A percentile compares a stretch with the other conserved stretches of the same genome.
Conservation (phyloP, 2,113 vertebrate genomes). For the Anoplopoma fimbria region DNA sequence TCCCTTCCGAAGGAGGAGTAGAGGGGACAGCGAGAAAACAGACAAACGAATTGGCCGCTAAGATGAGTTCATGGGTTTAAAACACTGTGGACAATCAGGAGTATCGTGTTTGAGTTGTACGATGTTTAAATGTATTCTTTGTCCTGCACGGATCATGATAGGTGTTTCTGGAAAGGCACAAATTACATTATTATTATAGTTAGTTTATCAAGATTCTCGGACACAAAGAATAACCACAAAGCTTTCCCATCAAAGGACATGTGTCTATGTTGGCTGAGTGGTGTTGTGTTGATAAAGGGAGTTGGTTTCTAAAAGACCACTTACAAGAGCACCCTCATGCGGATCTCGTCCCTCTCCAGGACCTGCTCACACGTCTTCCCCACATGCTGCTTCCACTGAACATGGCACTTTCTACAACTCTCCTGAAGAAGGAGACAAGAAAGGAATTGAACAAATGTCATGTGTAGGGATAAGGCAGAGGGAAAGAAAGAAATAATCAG, state of each 20-base stretch:
- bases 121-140: neutral
- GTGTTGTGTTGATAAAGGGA: neutral
- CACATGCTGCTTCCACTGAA: constrained; percentile 94
- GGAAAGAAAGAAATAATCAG: neutral
- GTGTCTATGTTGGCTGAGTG: neutral
- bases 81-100: neutral
- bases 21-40: neutral
- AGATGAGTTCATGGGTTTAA: neutral
- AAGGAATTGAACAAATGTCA: neutral
- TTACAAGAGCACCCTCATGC: constrained; percentile 94
- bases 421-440: constrained; percentile 80
- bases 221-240: neutral
- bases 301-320: constrained; percentile 61
- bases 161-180: neutral
- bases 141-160: neutral
- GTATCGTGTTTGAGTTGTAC: neutral
- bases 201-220: neutral
- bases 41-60: neutral
- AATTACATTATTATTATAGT: neutral
- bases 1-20: constrained; percentile 23
- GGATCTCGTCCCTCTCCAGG: constrained; percentile 94
- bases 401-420: constrained; percentile 94
- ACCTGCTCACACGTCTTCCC: constrained; percentile 95
- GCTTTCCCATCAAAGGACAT: neutral
- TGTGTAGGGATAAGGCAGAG: too few species aligned